Evolutionary conservation across 2,797 vertebrate genomes (phyloP).

Genomic region (Tympanoctomys barrerae): DNA sequence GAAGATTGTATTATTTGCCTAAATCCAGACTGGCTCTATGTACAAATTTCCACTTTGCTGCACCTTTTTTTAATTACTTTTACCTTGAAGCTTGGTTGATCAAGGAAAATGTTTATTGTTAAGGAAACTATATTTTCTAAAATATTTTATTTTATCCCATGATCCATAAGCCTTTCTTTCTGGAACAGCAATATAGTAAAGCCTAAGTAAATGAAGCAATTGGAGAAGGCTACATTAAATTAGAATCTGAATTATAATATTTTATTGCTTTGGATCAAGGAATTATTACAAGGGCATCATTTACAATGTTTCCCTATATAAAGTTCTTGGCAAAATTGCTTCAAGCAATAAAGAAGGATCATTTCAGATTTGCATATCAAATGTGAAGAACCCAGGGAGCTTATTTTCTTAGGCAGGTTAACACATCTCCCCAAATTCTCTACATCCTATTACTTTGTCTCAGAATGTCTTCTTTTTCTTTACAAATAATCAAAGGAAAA

Average conservation of each 20-base stretch:
- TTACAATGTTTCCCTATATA: slow-evolving; percentile 30
- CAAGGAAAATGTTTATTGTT: neutral
- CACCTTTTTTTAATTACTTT: neutral
- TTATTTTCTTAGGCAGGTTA: slow-evolving; percentile 58
- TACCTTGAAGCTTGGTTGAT: neutral
- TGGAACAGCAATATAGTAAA: slow-evolving; percentile 8
- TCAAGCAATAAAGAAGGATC: slow-evolving; percentile 51
- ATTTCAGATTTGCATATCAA: slow-evolving; percentile 45
- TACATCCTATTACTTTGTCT: slow-evolving; percentile 9
- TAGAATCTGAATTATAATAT: slow-evolving; percentile 35
- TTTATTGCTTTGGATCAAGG: slow-evolving; percentile 56
- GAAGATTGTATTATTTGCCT: neutral
- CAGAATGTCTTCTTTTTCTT: slow-evolving; percentile 45
- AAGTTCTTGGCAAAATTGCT: slow-evolving; percentile 53
- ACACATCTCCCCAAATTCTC: slow-evolving; percentile 31
- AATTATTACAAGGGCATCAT: slow-evolving; percentile 51
- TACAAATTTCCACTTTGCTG: neutral
- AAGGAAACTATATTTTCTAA: neutral
- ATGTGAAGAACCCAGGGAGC: neutral
- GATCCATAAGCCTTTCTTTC: neutral
- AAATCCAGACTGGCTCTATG: neutral
- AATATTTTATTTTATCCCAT: neutral
- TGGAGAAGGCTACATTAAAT: slow-evolving; percentile 41
- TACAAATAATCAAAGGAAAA: slow-evolving; percentile 15
- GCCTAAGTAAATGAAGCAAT: slow-evolving; percentile 25